These are phyloP conservation scores for Catalaphyllia jardinei DNA, from an alignment of 64 coral and sea anemone genomes.

Conservation along the genomic window DNA sequence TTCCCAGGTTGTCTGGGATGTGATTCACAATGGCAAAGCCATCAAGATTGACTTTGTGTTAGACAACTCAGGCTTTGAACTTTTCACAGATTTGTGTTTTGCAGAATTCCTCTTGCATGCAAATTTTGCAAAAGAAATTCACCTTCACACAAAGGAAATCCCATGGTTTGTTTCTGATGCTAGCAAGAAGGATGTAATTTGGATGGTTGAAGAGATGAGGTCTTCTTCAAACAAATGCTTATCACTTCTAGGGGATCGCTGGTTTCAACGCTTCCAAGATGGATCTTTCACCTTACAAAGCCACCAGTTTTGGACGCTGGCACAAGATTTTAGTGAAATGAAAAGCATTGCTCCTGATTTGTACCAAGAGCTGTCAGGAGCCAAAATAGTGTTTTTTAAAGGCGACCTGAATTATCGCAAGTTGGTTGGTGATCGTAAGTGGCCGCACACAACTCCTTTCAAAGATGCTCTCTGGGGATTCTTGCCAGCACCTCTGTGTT, in stretches of 20 bases:
- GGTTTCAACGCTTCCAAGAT: slow-evolving; percentile 68
- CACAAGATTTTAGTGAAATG: slow-evolving; percentile 94
- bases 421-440: slow-evolving; percentile 93
- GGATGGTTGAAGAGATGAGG: slow-evolving; percentile 76
- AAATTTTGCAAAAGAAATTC: slow-evolving; percentile 67
- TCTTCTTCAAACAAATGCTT: slow-evolving; percentile 53
- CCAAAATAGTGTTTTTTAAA: slow-evolving; percentile 94
- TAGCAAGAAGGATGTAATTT: slow-evolving; percentile 66
- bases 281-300: slow-evolving; percentile 77
- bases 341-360: slow-evolving; percentile 56
- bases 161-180: slow-evolving; percentile 99
- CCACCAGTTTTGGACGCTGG: slow-evolving; percentile 84
- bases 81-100: slow-evolving; percentile 93
- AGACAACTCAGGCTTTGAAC: slow-evolving; percentile 98
- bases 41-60: slow-evolving; percentile 90
- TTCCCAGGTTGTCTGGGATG: slow-evolving; percentile 56
- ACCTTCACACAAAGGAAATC: slow-evolving; percentile 89
- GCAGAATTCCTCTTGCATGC: slow-evolving; percentile 83
- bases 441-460: slow-evolving; percentile 78
- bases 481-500: slow-evolving; percentile 79
- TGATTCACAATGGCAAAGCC: slow-evolving; percentile 17
- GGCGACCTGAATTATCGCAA: slow-evolving; percentile 98
- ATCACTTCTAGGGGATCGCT: slow-evolving; percentile 60
- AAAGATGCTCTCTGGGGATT: slow-evolving; percentile 87
- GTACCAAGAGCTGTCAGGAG: slow-evolving; percentile 75